Evolutionary conservation across 2,113 vertebrate species (phyloP).

Genomic region (Oreocharis arfaki): DNA sequence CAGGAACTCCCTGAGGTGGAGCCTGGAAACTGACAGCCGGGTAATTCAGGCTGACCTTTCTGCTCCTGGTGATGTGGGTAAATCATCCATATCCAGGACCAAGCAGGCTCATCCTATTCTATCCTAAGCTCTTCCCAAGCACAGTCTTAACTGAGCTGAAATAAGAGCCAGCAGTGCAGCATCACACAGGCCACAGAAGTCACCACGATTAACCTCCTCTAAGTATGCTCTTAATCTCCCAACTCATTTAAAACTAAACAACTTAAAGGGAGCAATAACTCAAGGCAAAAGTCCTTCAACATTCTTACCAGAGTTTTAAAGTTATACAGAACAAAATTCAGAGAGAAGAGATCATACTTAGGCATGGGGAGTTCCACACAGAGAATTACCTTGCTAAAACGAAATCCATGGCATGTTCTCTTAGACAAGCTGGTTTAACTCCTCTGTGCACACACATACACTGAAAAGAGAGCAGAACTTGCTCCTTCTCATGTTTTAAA

Average conservation of each 20-base stretch:
- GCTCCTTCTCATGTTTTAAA: not conserved
- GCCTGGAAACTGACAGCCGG: not conserved
- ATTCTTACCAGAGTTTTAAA: not conserved
- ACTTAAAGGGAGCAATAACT: not conserved
- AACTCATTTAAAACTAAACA: not conserved
- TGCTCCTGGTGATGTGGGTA: not conserved
- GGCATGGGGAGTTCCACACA: not conserved
- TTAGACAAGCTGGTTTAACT: not conserved
- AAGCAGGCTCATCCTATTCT: not conserved
- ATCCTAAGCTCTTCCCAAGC: not conserved
- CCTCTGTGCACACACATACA: not conserved
- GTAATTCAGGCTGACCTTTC: not conserved
- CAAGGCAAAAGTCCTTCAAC: not conserved
- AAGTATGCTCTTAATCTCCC: not conserved
- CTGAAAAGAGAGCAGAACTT: not conserved
- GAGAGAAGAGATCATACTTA: not conserved
- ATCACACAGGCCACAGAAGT: not conserved
- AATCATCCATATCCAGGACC: not conserved
- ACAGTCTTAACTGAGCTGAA: not conserved
- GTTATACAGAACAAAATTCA: not conserved
- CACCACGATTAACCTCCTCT: not conserved
- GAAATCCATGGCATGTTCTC: not conserved
- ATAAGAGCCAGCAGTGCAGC: not conserved
- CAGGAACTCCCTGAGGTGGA: not conserved
- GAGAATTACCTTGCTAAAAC: not conserved